Evolutionary conservation across 2,797 vertebrate genomes (phyloP), one percentile per base, ranked within the genome.

Genomic region (Lagodon rhomboides): DNA sequence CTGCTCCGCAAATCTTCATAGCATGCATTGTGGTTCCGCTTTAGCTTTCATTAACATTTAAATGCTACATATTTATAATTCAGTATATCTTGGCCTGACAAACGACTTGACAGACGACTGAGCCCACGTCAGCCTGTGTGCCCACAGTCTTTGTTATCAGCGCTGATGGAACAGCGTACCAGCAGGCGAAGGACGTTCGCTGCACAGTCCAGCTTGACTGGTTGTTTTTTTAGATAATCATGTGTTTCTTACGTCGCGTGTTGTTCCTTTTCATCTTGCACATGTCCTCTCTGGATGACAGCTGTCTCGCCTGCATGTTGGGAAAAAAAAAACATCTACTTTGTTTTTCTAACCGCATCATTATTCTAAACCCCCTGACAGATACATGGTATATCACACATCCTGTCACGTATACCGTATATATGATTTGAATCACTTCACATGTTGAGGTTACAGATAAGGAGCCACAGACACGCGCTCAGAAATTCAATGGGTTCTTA

Each of bases 31-130:
- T 12, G 25, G 15, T 17, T 58, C 56, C 55, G 22, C 50, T 53
- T 20, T 30, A 30, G 30, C 67, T 34, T 20, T 41, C 41, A 43
- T 69, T 53, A 70, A 18, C 54, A 75, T 73, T 55, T 68, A 12
- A 65, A 55, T 69, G 60, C 10, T 51, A 13, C 41, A 43, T 46
- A 51, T 80, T 73, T 54, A 41, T 75, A 44, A 65, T 77, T 50
- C 18, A 6, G 44, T 56, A 4, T 50, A 51, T 69, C 27, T 58
- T 34, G 43, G 62, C 60, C 38, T 58, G 55, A 55, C 59, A 69
- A 23, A 9, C 30, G 16, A 74, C 38, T 25, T 56, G 55, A 72
- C 71, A 62, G 61, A 61, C 23, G 50, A 66, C 15, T 60, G 47
- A 18, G 67, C 80, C 65, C 62, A 38, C 74, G 34, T 58, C 50